phyloP scores from a whole-genome alignment of 2,113 vertebrate species.

The Phalacrocorax brasilianus region DNA sequence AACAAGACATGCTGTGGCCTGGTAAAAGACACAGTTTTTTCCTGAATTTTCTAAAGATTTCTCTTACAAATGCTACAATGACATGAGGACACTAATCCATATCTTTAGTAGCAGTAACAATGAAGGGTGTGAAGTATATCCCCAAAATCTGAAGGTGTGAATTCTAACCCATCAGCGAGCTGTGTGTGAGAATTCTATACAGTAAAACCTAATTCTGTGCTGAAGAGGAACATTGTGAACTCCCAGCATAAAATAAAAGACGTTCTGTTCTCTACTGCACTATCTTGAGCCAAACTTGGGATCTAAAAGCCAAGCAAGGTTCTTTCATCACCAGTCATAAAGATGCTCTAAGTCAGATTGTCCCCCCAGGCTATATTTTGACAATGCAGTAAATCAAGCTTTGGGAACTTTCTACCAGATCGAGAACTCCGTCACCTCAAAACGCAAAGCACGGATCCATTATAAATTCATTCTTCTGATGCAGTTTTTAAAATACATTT shows the following conservation, averaged over 20 bases:
- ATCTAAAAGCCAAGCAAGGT: constrained; percentile 52
- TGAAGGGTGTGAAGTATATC: constrained; percentile 56
- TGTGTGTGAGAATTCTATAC: constrained; percentile 32
- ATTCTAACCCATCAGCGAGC: constrained; percentile 21
- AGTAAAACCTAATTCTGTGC: constrained; percentile 47
- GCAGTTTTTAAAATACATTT: constrained; percentile 12
- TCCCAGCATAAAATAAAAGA: constrained; percentile 48
- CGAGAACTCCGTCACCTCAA: constrained; percentile 60
- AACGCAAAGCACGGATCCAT: background rate
- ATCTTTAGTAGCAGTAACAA: constrained; percentile 42
- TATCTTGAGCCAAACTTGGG: constrained; percentile 51
- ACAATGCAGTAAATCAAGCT: constrained; percentile 48
- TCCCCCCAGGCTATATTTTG: constrained; percentile 58
- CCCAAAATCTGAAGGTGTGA: constrained; percentile 50
- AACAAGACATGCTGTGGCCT: constrained; percentile 3
- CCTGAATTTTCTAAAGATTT: constrained; percentile 3
- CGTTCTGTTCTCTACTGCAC: constrained; percentile 45
- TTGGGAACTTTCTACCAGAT: constrained; percentile 55
- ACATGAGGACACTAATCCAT: constrained; percentile 2
- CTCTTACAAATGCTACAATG: constrained; percentile 5
- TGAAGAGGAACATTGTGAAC: constrained; percentile 47
- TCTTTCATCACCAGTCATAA: constrained; percentile 60
- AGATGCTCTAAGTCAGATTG: constrained; percentile 62
- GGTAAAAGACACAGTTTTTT: background rate
- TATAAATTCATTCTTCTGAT: constrained; percentile 39